A percentile compares a stretch with the other conserved stretches of the same genome.
Conservation (phyloP, 2,113 vertebrate genomes). For the Bos indicus region DNA sequence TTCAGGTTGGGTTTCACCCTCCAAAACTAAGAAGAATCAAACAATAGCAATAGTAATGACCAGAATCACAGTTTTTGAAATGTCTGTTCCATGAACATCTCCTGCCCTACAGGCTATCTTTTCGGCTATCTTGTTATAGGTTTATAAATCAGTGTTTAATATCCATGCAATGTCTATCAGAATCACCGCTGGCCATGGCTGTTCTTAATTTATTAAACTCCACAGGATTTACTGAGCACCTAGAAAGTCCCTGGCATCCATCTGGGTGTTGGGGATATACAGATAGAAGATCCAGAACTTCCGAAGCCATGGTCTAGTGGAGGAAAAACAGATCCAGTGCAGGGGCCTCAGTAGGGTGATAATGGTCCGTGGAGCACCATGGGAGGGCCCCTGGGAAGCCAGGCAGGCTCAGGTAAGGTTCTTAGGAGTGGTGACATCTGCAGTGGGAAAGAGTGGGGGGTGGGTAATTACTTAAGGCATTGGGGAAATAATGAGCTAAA, state of each 20-base stretch:
- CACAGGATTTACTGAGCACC: background rate
- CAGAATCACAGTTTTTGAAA: background rate
- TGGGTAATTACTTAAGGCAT: rapidly evolving
- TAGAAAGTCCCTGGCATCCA: background rate
- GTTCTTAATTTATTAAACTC: background rate
- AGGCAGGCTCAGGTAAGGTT: background rate
- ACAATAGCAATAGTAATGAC: background rate
- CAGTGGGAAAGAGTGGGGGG: background rate
- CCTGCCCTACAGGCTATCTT: background rate
- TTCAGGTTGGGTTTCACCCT: no score
- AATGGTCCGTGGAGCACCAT: rapidly evolving
- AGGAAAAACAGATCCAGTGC: background rate
- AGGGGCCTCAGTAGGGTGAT: no score
- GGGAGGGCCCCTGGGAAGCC: no score
- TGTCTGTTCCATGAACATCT: background rate
- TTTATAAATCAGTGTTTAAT: background rate
- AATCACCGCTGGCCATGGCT: background rate
- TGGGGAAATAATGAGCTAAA: background rate
- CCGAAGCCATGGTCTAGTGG: background rate
- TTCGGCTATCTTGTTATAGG: background rate
- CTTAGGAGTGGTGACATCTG: background rate
- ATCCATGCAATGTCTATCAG: background rate
- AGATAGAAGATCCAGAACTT: background rate
- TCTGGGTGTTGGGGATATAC: background rate
- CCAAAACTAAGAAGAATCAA: background rate